A percentile compares a stretch with the other conserved stretches of the same genome.
Conservation (phyloP, 2,113 vertebrate genomes). For the Ariopsis seemanni region DNA sequence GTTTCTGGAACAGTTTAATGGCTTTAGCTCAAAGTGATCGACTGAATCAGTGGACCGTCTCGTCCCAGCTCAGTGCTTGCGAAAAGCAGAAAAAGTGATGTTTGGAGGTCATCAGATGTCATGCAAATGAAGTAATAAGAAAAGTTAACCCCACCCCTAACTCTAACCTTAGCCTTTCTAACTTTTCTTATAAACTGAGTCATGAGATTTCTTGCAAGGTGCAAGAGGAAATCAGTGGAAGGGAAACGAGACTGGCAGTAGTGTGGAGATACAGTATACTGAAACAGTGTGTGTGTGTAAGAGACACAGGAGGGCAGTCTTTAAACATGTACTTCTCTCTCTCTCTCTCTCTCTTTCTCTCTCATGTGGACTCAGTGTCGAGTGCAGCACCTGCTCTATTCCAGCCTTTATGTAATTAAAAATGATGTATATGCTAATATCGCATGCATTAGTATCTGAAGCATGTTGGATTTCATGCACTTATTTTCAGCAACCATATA, state of each 20-base stretch:
- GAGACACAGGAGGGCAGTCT: constrained; percentile 77
- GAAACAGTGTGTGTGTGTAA: constrained; percentile 55
- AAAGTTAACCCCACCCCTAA: background rate
- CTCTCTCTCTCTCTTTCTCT: background rate
- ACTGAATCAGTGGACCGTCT: background rate
- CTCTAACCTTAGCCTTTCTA: too few relatives aligned
- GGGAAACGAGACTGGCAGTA: constrained; percentile 6
- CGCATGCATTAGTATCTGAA: background rate
- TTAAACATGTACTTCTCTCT: constrained; percentile 57
- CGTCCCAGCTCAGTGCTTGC: background rate
- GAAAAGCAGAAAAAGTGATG: background rate
- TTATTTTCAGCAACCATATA: background rate
- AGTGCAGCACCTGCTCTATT: constrained; percentile 4
- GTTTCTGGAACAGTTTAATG: background rate
- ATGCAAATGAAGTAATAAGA: background rate
- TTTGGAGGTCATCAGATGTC: background rate
- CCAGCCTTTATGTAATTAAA: background rate
- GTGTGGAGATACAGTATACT: background rate
- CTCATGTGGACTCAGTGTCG: background rate
- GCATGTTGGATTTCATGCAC: background rate
- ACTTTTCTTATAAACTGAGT: background rate
- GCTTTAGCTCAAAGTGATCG: background rate
- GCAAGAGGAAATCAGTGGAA: background rate
- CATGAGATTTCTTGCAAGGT: background rate
- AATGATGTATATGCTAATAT: background rate